Evolutionary conservation across 2,888 invertebrate species (phyloP).

Genomic region (Leucania comma): DNA sequence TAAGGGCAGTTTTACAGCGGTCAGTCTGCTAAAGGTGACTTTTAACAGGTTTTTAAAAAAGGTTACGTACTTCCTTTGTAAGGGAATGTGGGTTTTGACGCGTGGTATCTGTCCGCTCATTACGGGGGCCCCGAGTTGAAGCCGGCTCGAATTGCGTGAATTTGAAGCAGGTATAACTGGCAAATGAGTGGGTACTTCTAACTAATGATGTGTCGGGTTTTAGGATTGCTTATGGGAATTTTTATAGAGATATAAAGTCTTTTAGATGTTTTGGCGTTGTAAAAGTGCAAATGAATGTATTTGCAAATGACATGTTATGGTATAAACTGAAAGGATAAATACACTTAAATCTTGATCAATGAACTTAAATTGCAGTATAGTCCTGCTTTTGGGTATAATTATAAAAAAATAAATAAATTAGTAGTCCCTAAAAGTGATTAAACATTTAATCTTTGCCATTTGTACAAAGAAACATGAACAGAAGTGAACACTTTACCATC

Average conservation of each 20-base stretch:
- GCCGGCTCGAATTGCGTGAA: conserved; percentile 38
- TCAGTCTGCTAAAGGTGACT: conserved; percentile 70
- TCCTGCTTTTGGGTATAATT: background rate
- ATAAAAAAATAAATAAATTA: background rate
- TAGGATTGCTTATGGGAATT: conserved; percentile 29
- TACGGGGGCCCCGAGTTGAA: conserved; percentile 37
- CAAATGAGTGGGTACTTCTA: conserved; percentile 51
- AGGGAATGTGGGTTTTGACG: conserved; percentile 64
- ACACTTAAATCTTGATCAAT: background rate
- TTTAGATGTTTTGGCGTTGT: conserved; percentile 9
- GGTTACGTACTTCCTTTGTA: conserved; percentile 67
- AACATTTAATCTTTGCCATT: background rate
- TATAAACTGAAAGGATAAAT: background rate
- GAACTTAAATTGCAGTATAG: background rate
- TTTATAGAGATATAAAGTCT: conserved; percentile 31
- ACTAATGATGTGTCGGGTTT: conserved; percentile 51
- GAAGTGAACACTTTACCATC: background rate
- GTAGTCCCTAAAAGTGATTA: background rate
- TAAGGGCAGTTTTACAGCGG: conserved; percentile 73
- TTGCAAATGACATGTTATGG: background rate
- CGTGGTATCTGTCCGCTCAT: conserved; percentile 56
- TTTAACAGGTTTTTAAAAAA: conserved; percentile 73
- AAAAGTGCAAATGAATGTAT: conserved; percentile 8
- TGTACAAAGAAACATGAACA: background rate
- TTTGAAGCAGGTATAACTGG: conserved; percentile 58